Evolutionary conservation across 2,113 vertebrate genomes (phyloP).

Genomic region (Hystrix brachyura): DNA sequence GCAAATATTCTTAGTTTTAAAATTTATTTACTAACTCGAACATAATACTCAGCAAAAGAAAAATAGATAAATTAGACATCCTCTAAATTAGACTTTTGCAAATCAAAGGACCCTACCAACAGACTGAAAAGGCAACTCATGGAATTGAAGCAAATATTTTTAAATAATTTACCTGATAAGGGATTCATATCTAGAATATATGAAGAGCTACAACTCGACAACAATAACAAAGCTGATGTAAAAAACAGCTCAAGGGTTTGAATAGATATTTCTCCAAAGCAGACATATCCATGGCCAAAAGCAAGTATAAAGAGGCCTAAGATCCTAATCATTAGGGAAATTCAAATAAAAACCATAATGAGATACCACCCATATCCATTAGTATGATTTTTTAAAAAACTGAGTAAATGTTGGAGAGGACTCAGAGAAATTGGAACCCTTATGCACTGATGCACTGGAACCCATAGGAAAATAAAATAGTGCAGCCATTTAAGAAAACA

Average conservation of each 20-base stretch:
- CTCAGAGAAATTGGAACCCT: background rate
- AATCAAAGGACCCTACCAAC: background rate
- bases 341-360: background rate
- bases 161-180: background rate
- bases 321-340: background rate
- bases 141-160: background rate
- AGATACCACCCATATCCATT: background rate
- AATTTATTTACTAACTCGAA: conserved; percentile 43
- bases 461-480: background rate
- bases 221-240: background rate
- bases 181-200: conserved; percentile 3
- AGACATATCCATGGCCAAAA: background rate
- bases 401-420: background rate
- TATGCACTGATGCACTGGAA: background rate
- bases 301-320: background rate
- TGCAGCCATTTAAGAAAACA: background rate
- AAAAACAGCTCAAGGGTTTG: background rate
- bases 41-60: background rate
- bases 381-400: background rate
- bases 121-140: background rate
- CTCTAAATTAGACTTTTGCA: background rate
- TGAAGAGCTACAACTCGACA: background rate
- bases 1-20: conserved; percentile 20
- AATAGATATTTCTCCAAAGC: background rate
- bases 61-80: background rate